Percentiles rank a stretch among this genome's conserved stretches.
Evolutionary conservation across 2,113 vertebrate genomes (phyloP).

Genomic region (Neotoma lepida): DNA sequence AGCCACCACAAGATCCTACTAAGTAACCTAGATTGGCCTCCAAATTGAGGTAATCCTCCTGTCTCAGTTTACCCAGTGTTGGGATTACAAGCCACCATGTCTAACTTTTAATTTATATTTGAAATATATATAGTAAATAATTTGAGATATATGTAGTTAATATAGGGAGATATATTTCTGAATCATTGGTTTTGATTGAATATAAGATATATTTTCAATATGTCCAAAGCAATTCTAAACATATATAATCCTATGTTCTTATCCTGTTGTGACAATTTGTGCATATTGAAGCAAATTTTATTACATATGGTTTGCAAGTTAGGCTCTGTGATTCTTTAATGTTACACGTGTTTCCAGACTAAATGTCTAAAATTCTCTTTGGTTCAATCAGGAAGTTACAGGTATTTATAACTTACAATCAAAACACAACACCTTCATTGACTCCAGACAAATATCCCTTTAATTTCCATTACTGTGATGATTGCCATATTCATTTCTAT

Average conservation of each 20-base stretch:
- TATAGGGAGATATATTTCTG: neutral
- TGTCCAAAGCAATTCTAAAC: neutral
- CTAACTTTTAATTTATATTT: slow-evolving; percentile 12
- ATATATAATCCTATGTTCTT: neutral
- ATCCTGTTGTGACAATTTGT: neutral
- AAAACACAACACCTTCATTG: neutral
- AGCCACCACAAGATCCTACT: no score
- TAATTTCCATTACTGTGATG: neutral
- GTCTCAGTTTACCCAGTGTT: no score
- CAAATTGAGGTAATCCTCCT: neutral
- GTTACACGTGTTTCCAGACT: neutral
- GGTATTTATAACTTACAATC: neutral
- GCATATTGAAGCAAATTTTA: slow-evolving; percentile 3
- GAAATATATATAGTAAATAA: neutral
- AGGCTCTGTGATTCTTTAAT: neutral
- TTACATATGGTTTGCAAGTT: neutral
- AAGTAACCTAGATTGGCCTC: neutral
- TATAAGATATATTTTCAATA: neutral
- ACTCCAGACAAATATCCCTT: neutral
- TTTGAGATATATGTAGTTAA: neutral
- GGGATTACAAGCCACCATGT: neutral
- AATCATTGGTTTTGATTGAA: neutral
- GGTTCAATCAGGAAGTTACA: neutral
- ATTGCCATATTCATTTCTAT: neutral
- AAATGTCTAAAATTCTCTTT: neutral